These are phyloP conservation scores for Numenius arquata DNA, from an alignment of 2,113 vertebrate species.

Conservation along the genomic window DNA sequence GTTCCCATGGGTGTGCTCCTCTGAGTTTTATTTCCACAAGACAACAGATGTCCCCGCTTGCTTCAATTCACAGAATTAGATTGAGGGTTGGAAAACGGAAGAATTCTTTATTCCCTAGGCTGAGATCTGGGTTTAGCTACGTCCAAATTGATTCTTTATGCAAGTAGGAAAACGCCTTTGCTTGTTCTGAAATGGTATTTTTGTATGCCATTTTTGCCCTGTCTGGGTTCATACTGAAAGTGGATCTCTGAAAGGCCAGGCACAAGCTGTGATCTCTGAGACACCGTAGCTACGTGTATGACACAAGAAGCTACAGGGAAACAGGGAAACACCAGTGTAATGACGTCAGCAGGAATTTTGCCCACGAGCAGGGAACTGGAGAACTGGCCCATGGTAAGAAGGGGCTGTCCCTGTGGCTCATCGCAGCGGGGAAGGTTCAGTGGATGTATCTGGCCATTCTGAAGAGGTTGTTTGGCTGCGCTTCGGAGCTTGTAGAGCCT, in stretches of 20 bases:
- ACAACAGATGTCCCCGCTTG: not conserved
- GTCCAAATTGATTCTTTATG: not conserved
- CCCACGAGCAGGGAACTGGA: not conserved
- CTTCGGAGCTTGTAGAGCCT: not conserved
- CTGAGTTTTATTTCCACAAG: not conserved
- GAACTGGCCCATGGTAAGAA: not conserved
- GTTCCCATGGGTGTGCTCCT: not conserved
- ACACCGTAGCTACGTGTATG: rapidly evolving
- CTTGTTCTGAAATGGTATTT: not conserved
- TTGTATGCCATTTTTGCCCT: not conserved
- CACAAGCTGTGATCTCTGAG: not conserved
- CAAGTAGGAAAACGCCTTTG: not conserved
- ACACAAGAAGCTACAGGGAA: not conserved
- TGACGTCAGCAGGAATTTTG: not conserved
- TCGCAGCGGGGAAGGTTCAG: not conserved
- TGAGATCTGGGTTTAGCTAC: not conserved
- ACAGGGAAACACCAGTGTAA: not conserved
- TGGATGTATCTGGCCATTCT: not conserved
- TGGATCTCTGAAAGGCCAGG: not conserved
- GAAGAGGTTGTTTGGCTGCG: not conserved
- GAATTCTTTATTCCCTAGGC: not conserved
- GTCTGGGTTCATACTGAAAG: not conserved
- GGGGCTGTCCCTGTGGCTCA: not conserved
- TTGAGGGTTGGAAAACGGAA: not conserved
- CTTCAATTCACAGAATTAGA: not conserved